Base-by-base conservation (phyloP, 1,140 invertebrate species). In the Babylonia areolata region DNA sequence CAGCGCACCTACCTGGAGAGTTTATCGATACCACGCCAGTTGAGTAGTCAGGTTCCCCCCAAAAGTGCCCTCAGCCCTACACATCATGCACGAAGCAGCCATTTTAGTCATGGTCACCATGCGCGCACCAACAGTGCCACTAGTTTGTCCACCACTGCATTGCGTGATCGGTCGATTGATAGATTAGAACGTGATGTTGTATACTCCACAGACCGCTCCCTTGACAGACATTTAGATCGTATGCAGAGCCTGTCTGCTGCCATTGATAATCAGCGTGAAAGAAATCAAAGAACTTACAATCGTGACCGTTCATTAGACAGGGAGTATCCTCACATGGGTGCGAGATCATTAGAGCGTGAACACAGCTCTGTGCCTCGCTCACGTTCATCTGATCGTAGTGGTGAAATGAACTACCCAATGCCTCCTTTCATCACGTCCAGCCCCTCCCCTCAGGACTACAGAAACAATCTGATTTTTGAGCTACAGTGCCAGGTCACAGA, bases 401-500 rank as follows among this genome's bases (percentile, higher is more conserved):
- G 87, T 58, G 89, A 89, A 35, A 86, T 86, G 33, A 88, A 87
- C 31, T 86, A 87, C 75, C 81, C 85, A 40, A 69, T 84, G 64
- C n/a, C 71, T 35, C 69, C 86, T 87, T 87, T 88, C 88, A n/a
- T 90, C 80, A 80, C 89, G 88, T 81, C 81, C 89, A 81, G 87
- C 88, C 71, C 89, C 86, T 86, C 89, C 71, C 89, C 90, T 83
- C 91, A 91, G 86, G 92, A 92, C 87, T 92, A 90, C 88, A 86
- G 92, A 88, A 91, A 91, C 75, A 90, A 91, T 78, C 88, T 94
- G 54, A 92, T 99, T 91, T 97, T 98, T 71, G 98, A 99, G 93
- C 96, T 99, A 64, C 98, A 99, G 95, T 96, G 97, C 91, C 98
- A 99, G 95, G 98, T 99, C 94, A 97, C 97, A 89, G 98, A 99